Evolutionary conservation across 2,888 invertebrate genomes (phyloP), one percentile per base, ranked within the genome.

Genomic region (Iselma pallidipennis): DNA sequence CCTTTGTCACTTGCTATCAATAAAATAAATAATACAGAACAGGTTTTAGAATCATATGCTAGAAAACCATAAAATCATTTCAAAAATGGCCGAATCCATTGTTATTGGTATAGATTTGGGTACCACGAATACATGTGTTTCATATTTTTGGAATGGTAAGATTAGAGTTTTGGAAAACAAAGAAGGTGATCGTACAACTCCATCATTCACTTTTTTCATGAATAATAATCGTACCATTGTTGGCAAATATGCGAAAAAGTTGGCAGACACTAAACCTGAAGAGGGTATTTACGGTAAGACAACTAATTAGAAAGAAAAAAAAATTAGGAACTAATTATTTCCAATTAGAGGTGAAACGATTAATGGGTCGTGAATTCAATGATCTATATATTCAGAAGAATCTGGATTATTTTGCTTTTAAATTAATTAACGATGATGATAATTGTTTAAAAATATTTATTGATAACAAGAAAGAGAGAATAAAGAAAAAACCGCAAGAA

Each of bases 281-380:
- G n/a, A n/a, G n/a, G n/a, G n/a, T n/a, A n/a, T n/a, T n/a, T n/a
- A n/a, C n/a, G n/a, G n/a, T n/a, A n/a, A n/a, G n/a, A n/a, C n/a
- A n/a, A n/a, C n/a, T n/a, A n/a, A n/a, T n/a, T n/a, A n/a, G n/a
- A n/a, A n/a, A n/a, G n/a, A n/a, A n/a, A n/a, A 52, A 52, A 26
- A 12, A 6, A 25, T 42, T 7, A 55, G 3, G 5, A 59, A 65
- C 61, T 65, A 53, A 57, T 60, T 23, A 42, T 61, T 58, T 19
- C 59, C 9, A 66, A 71, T 51, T 50, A 75, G 75, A 73, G 57
- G 63, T 71, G 5, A 75, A 75, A 61, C 54, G 74, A 7, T 66
- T 74, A 10, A 69, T 74, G 33, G 74, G 75, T 2, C 68, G 69
- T 31, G 66, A 58, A 33, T 73, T 58, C 45, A 54, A 66, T 16